Base-by-base conservation (phyloP, 2,888 invertebrate species). In the Dexiosoma caninum region DNA sequence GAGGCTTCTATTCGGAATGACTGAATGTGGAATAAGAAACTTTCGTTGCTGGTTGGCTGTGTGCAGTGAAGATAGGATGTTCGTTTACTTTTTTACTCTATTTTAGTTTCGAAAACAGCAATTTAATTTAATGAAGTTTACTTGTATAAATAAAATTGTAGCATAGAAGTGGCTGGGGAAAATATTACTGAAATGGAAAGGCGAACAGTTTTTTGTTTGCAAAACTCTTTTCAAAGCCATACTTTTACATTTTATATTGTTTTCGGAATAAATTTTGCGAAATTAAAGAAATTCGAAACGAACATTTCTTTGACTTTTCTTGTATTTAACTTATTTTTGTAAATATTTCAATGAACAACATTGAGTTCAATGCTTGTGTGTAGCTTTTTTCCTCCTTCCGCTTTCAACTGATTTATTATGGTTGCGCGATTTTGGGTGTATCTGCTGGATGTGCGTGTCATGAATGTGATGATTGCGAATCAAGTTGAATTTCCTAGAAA, bases 121-220 rank as follows among this genome's bases (percentile, higher is more conserved):
- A 81, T 81, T 72, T 81, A 81, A 81, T 77, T 81, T 81, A 77
- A 81, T 81, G 81, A 81, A 81, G 72, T 81, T 72, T 69, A 81
- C 72, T 81, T 81, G 81, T 69, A 60, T 69, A 72, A 77, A 77
- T 77, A 55, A 37, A 71, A 62, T 67, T 71, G 53, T 55, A 60
- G 44, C 53, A 60, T 57, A 40, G 67, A 78, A 66, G 57, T 66
- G 57, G 14, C 49, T 49, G 40, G 1, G n/a, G 40, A 27, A 64
- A 16, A 14, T 21, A 1, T 27, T 7, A 16, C 23, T 16, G 14
- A 5, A 44, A 64, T 9, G 2, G 5, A 59, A 49, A 27, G 16
- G 16, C 21, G 21, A 49, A 72, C 62, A 35, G 21, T 21, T 60
- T 40, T 37, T 35, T 14, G n/a, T 66, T 16, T 51, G 35, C 40